phyloP scores from a whole-genome alignment of 2,797 vertebrate species.

The Catamblyrhynchus diadema region DNA sequence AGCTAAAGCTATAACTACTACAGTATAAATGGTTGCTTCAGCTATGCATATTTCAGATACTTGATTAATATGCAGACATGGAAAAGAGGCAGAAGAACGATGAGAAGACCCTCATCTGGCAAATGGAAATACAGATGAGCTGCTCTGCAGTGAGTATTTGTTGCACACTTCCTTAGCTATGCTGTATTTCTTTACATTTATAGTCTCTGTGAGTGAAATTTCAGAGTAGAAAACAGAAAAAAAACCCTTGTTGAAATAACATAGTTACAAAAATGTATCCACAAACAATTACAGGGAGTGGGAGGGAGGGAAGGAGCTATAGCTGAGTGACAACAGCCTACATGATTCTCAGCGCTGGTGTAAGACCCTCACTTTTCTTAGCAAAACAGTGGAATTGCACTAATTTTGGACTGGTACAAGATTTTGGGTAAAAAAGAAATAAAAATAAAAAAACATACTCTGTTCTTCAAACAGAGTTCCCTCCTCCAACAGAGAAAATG shows the following conservation, averaged over 20 bases:
- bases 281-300: background rate
- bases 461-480: background rate
- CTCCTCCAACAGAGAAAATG: background rate
- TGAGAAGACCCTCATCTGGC: background rate
- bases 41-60: background rate
- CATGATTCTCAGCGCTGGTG: background rate
- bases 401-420: background rate
- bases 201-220: background rate
- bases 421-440: background rate
- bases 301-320: background rate
- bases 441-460: background rate
- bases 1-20: slow-evolving; percentile 29
- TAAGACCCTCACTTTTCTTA: background rate
- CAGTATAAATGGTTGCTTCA: slow-evolving; percentile 40
- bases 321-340: background rate
- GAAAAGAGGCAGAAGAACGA: background rate
- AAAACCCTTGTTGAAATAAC: background rate
- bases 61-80: background rate
- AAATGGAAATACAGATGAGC: background rate
- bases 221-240: background rate
- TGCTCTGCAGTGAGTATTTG: background rate
- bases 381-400: background rate
- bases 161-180: background rate
- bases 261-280: background rate
- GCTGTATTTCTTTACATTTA: background rate